Conservation (phyloP, 2,113 vertebrate species). For the Procavia capensis region DNA sequence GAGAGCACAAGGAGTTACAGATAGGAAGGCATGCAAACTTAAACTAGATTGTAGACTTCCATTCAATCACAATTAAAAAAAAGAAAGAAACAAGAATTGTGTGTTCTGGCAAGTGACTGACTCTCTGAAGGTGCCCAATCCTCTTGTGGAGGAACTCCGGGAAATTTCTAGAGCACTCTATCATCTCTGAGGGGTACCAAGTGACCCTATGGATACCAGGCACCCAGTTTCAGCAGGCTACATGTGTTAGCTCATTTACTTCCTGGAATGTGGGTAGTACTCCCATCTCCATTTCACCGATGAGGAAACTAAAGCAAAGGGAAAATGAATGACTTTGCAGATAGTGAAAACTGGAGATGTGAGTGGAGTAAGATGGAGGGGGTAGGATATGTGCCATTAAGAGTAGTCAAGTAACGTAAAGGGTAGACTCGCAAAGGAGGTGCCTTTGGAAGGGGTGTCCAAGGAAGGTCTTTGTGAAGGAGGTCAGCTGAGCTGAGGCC, state of each 20-base stretch:
- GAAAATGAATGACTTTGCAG: background rate
- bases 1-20: too few species aligned
- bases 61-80: too few species aligned
- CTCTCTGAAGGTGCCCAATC: background rate
- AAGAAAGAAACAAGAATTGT: too few species aligned
- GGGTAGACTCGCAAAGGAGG: background rate
- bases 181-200: background rate
- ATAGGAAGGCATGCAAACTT: too few species aligned
- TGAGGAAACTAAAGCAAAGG: background rate
- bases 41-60: too few species aligned
- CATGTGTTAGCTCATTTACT: background rate
- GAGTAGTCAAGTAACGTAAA: background rate
- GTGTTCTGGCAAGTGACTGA: background rate
- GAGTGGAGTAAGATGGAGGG: too few species aligned
- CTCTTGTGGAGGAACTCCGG: background rate
- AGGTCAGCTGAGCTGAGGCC: background rate
- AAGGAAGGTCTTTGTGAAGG: background rate
- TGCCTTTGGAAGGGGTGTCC: background rate
- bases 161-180: background rate
- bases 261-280: fast-evolving
- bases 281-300: background rate
- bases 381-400: background rate
- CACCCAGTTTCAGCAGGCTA: background rate
- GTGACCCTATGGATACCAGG: background rate
- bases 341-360: background rate